These are phyloP conservation scores for Pangasius larnaudii DNA, from an alignment of 2,797 vertebrate genomes.

Conservation along the genomic window DNA sequence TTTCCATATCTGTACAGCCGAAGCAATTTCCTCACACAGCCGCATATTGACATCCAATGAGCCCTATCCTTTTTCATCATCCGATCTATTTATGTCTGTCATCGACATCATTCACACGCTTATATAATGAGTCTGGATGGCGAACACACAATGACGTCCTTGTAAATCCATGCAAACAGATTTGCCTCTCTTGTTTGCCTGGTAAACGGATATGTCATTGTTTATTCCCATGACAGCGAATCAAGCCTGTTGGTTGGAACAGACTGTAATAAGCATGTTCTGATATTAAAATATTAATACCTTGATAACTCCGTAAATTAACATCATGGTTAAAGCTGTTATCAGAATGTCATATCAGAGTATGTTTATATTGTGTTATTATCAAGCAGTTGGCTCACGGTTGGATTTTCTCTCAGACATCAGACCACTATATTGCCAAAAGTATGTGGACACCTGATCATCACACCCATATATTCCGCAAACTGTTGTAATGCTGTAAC, in stretches of 20 bases:
- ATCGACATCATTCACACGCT: conserved; percentile 26
- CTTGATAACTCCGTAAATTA: not conserved
- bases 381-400: not conserved
- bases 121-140: conserved; percentile 31
- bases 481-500: not conserved
- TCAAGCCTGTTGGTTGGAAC: not conserved
- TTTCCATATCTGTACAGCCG: conserved; percentile 32
- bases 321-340: not conserved
- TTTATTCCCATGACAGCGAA: not conserved
- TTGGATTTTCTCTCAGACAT: too few relatives aligned
- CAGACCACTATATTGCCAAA: not conserved
- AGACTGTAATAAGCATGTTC: not conserved
- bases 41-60: conserved; percentile 27
- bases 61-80: conserved; percentile 40
- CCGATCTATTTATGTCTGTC: conserved; percentile 12
- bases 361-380: not conserved
- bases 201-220: conserved; percentile 6
- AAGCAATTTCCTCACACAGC: conserved; percentile 50
- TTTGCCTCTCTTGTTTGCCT: not conserved
- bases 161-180: conserved; percentile 26
- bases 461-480: not conserved
- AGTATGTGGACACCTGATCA: not conserved
- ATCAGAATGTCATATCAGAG: not conserved
- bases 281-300: not conserved
- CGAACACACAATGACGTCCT: conserved; percentile 16